Evolutionary conservation across 2,888 invertebrate species (phyloP), one percentile per base, ranked within the genome.

Genomic region (Didymodactylos carnosus): DNA sequence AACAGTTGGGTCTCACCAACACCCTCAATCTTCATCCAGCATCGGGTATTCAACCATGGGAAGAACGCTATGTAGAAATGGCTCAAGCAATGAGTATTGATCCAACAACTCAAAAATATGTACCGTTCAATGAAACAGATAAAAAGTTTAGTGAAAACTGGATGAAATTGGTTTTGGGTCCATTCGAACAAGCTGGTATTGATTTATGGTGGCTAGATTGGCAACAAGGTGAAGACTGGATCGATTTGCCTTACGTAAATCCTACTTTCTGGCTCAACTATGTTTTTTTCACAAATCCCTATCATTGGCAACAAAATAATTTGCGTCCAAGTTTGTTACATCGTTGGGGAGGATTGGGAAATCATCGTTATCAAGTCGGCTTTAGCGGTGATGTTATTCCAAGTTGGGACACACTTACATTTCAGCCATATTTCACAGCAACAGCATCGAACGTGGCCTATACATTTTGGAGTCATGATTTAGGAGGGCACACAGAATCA

Each of bases 141-240:
- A 62, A 35, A n/a, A 19, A 35, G 3, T 62, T 27, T n/a, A 35
- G 19, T 6, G 7, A 19, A n/a, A 19, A 29, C 7, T 62, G 29
- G 35, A 3, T 14, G 6, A 62, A 35, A 35, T 35, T 62, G 19
- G 29, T 62, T 62, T 35, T 62, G 3, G 19, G 35, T 35, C 19
- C 62, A 14, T n/a, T 62, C 11, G 19, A 62, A 62, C n/a, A 62
- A 35, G n/a, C 16, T 19, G 62, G 62, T 35, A 35, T 62, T n/a
- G 62, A 62, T 62, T 5, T 62, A 19, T 62, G 62, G 62, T 62
- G 62, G 62, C n/a, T 62, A 62, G 62, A 62, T 62, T 62, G 62
- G 62, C 62, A 62, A 35, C 62, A 62, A 62, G 62, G 62, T 62
- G 62, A 62, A 62, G n/a, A 62, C 29, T 62, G 62, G 62, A 62